A percentile compares a stretch with the other conserved stretches of the same genome.
These are phyloP conservation scores for Catostylus mosaicus DNA, from an alignment of 30 jellyfish, hydroid and myxozoan genomes.

Conservation along the genomic window DNA sequence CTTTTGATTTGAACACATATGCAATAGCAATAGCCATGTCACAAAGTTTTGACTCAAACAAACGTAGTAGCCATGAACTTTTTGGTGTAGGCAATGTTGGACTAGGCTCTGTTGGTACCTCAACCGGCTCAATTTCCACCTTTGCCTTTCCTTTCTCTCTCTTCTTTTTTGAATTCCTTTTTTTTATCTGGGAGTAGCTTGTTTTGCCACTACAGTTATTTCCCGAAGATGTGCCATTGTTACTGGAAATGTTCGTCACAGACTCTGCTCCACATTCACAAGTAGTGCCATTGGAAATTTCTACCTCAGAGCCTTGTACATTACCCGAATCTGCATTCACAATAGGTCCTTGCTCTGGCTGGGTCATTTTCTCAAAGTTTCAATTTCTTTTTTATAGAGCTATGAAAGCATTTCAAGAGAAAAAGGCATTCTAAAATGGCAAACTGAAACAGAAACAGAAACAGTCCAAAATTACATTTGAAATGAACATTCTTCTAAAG, in stretches of 20 bases:
- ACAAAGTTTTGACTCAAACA: slow-evolving; percentile 94
- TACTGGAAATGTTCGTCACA: background rate
- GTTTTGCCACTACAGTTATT: slow-evolving; percentile 33
- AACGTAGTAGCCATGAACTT: slow-evolving; percentile 93
- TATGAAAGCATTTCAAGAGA: too few relatives aligned
- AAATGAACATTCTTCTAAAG: too few relatives aligned
- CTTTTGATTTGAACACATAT: slow-evolving; percentile 91
- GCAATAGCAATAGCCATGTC: slow-evolving; percentile 98
- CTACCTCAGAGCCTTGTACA: background rate
- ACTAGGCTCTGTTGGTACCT: slow-evolving; percentile 16
- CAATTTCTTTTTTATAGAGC: too few relatives aligned
- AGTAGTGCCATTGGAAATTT: background rate
- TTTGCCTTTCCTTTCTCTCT: slow-evolving; percentile 29
- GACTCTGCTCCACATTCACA: slow-evolving; percentile 44
- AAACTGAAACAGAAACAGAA: too few relatives aligned
- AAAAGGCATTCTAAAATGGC: too few relatives aligned
- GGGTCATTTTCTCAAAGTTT: too few relatives aligned
- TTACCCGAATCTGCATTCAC: background rate
- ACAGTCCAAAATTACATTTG: too few relatives aligned
- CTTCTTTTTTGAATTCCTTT: slow-evolving; percentile 55
- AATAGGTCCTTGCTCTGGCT: slow-evolving; percentile 14
- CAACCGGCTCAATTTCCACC: slow-evolving; percentile 57
- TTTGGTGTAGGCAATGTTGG: slow-evolving; percentile 85
- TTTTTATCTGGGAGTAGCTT: slow-evolving; percentile 49
- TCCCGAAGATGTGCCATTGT: background rate